Evolutionary conservation across 2,113 vertebrate species (phyloP).

Genomic region (Cheirogaleus medius): DNA sequence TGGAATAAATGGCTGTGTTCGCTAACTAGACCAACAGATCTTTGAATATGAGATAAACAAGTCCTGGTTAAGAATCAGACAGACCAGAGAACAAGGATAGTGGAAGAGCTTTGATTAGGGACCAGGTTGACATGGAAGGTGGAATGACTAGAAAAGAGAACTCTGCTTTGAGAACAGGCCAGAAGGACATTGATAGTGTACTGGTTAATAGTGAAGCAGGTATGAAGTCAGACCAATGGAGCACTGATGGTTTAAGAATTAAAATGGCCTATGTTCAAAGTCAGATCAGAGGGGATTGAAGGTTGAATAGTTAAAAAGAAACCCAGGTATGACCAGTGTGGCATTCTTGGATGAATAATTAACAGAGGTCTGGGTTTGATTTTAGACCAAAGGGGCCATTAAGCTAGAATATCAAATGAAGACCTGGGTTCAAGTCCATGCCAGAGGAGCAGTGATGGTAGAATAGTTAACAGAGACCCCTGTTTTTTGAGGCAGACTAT

Average conservation of each 20-base stretch:
- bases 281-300: neutral
- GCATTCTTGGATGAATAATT: neutral
- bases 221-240: neutral
- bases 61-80: neutral
- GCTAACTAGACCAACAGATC: neutral
- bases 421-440: neutral
- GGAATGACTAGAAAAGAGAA: neutral
- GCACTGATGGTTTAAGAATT: neutral
- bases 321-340: neutral
- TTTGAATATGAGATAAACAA: neutral
- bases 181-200: neutral
- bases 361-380: neutral
- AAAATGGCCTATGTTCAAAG: neutral
- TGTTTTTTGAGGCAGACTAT: neutral
- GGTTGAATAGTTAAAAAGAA: neutral
- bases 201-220: neutral
- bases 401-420: neutral
- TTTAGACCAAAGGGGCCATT: neutral
- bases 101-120: constrained; percentile 17
- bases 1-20: neutral
- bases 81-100: constrained; percentile 1
- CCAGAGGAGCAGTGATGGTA: neutral
- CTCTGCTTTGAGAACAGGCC: neutral
- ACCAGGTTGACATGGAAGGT: neutral
- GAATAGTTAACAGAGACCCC: neutral